Conservation (phyloP, 2,113 vertebrate species). For the Diphyllodes magnificus region DNA sequence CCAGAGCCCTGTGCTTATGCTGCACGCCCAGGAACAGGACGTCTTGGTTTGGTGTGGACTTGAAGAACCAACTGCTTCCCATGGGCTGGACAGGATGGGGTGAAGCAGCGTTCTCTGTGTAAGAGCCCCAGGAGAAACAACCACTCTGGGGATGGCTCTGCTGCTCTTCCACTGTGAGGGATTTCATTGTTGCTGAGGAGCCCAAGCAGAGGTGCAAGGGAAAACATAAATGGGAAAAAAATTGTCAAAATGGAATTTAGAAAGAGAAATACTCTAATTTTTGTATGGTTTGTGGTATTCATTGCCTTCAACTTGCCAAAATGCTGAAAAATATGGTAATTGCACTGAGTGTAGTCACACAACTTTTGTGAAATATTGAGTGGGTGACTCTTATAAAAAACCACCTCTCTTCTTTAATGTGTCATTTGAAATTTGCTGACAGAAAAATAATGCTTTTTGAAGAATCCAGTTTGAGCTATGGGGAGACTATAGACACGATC, state of each 20-base stretch:
- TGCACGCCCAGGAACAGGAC: not conserved
- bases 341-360: fast-evolving
- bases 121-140: not conserved
- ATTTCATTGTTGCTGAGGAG: not conserved
- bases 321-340: not conserved
- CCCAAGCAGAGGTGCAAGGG: not conserved
- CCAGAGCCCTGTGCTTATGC: not conserved
- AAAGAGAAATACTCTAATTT: not conserved
- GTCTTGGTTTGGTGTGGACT: not conserved
- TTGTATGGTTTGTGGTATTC: not conserved
- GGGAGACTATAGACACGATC: not conserved
- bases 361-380: not conserved
- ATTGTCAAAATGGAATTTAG: not conserved
- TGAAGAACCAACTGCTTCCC: not conserved
- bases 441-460: not conserved
- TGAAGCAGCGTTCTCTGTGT: not conserved
- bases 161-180: not conserved
- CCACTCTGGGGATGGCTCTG: fast-evolving
- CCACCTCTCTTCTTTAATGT: not conserved
- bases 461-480: not conserved
- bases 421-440: not conserved
- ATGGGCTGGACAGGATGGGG: not conserved
- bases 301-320: not conserved
- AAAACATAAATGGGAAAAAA: not conserved
- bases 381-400: not conserved